Base-by-base conservation (phyloP, 2,888 invertebrate species). In the Sepioteuthis lessoniana region DNA sequence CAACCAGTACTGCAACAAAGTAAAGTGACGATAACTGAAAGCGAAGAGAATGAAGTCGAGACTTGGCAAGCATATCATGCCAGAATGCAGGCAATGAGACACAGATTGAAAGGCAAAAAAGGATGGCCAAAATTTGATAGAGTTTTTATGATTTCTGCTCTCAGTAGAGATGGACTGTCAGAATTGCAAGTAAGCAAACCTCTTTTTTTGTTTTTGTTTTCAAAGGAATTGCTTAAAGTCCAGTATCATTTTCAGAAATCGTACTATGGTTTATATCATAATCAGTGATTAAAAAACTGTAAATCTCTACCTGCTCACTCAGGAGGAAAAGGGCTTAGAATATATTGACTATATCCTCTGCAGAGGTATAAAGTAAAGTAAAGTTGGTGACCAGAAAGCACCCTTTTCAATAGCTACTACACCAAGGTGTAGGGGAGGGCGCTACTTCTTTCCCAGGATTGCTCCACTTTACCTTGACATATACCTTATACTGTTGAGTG, bases 81-180 rank as follows among this genome's bases (percentile, higher is more conserved):
- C 21, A n/a, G 55, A 37, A 60, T 93, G 60, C 50, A 60, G 25
- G 37, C 47, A 19, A 13, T 93, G 37, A 55, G 38, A 38, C 38
- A 47, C 0, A 60, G 16, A 35, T 31, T 93, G 35, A 93, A 60
- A 93, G 95, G 96, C 47, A 96, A 96, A 94, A 95, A 95, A 94
- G 98, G 98, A 19, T 98, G 98, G 98, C 98, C 98, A n/a, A 97
- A 98, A 95, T 99, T 99, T 97, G 98, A 98, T 47, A 98, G 98
- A 96, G 98, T 99, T 25, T 99, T 99, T 97, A 98, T 99, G 98
- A 98, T 99, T n/a, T 99, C 99, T 21, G 98, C 99, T 0, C 97
- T 99, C 47, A 98, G 98, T 94, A 98, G 98, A 42, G 98, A 98
- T 97, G 99, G 99, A 3, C 97, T 98, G 3, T 97, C 98, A 55